Base-by-base conservation (phyloP, 2,888 invertebrate genomes). In the Mamestra brassicae region DNA sequence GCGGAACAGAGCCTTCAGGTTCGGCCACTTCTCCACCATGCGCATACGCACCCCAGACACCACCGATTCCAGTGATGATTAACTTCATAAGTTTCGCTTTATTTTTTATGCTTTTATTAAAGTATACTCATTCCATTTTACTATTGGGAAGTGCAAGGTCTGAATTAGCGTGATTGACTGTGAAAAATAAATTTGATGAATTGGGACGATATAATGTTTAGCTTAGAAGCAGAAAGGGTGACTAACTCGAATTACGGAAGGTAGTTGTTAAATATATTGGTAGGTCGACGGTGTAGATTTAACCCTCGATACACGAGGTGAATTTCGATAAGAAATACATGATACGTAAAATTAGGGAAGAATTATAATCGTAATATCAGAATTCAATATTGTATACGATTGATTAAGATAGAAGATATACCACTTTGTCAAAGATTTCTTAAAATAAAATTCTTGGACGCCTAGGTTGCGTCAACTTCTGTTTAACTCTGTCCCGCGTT, bases 51-150 rank as follows among this genome's bases (percentile, higher is more conserved):
- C 93, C 15, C 92, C 92, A 3, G 93, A 90, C 26, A 91, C 92
- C 52, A 94, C 93, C 3, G 96, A 96, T 84, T 93, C 95, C 64
- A 95, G 94, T 86, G 94, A 95, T 85, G 94, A 94, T 85, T 85
- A 34, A 78, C 54, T 45, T 67, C 47, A 17, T 71, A 71, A 17
- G 42, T 17, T 73, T 73, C 64, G 34, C 26, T 73, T 70, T 76
- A 75, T 68, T 45, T 71, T 63, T 71, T 69, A 62, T 57, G 67
- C 67, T 81, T 85, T 81, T 81, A 65, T 81, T 17, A 52, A 71
- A 85, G 71, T 75, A 76, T 34, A 13, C 47, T 81, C 85, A 82
- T 82, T 85, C 85, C 83, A 76, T 67, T 72, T 58, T 78, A 38
- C 36, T 52, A 50, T 69, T 64, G 82, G 71, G 47, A 64, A 61